A percentile compares a stretch with the other conserved stretches of the same genome.
Conservation (phyloP, 37 sponge, comb jelly and placozoan genomes). For the Hexactinellida sp. region DNA sequence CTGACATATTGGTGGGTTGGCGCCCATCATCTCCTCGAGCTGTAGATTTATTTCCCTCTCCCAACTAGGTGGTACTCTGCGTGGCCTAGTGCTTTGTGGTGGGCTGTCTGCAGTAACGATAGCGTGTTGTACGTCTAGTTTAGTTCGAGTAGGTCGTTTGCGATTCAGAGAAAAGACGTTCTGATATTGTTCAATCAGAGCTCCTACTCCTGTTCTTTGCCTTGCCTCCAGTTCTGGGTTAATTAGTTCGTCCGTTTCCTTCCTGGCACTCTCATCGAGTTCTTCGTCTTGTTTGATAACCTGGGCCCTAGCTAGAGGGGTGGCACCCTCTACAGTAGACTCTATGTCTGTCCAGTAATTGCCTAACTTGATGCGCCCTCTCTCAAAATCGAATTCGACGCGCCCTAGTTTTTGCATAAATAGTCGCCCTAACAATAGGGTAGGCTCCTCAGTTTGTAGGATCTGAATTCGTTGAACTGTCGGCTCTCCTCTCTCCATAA, state of each 20-base stretch:
- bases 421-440: not conserved
- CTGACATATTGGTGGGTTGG: not conserved
- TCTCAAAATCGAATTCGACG: not conserved
- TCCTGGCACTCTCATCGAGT: not conserved
- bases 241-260: not conserved
- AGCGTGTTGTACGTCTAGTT: constrained; percentile 17
- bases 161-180: not conserved
- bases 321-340: not conserved
- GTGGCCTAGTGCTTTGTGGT: constrained; percentile 2
- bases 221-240: not conserved
- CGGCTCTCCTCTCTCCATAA: not conserved
- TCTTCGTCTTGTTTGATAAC: not conserved
- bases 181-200: not conserved
- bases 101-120: not conserved
- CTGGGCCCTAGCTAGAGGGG: not conserved
- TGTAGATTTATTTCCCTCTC: not conserved
- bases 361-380: not conserved
- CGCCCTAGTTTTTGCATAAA: not conserved
- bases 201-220: not conserved
- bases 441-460: not conserved
- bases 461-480: constrained; percentile 14
- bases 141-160: not conserved
- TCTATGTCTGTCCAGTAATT: constrained; percentile 7
- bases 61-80: constrained; percentile 12
- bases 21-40: not conserved